Evolutionary conservation across 2,113 vertebrate genomes (phyloP).

Genomic region (Tragelaphus buxtoni): DNA sequence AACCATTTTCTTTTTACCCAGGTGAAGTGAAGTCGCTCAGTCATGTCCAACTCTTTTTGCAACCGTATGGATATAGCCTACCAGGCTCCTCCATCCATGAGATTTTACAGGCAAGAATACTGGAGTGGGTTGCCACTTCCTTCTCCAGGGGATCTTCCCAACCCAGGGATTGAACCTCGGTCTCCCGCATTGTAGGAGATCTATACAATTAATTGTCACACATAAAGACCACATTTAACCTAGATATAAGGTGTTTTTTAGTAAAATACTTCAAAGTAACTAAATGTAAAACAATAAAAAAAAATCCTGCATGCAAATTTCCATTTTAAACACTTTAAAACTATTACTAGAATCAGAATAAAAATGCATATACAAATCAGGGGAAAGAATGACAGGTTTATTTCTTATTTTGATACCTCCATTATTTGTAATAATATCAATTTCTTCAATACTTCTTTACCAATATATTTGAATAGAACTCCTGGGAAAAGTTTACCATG

Average conservation of each 20-base stretch:
- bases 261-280: background rate
- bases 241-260: conserved; percentile 12
- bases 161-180: background rate
- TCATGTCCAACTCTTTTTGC: fast-evolving
- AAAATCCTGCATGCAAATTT: background rate
- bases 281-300: background rate
- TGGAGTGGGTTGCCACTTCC: background rate
- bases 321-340: background rate
- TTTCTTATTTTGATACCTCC: background rate
- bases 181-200: background rate
- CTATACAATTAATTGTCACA: background rate
- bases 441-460: background rate
- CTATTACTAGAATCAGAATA: background rate
- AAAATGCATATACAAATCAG: background rate
- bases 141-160: background rate
- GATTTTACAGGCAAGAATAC: background rate
- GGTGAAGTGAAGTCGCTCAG: background rate
- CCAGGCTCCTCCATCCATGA: background rate
- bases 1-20: background rate
- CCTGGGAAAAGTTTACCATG: background rate
- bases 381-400: background rate
- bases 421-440: background rate
- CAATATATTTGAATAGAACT: background rate
- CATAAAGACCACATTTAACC: conserved; percentile 9
- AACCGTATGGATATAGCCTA: background rate